A percentile compares a stretch with the other conserved stretches of the same genome.
phyloP scores from a whole-genome alignment of 2,797 vertebrate genomes.

The Amblyraja radiata region DNA sequence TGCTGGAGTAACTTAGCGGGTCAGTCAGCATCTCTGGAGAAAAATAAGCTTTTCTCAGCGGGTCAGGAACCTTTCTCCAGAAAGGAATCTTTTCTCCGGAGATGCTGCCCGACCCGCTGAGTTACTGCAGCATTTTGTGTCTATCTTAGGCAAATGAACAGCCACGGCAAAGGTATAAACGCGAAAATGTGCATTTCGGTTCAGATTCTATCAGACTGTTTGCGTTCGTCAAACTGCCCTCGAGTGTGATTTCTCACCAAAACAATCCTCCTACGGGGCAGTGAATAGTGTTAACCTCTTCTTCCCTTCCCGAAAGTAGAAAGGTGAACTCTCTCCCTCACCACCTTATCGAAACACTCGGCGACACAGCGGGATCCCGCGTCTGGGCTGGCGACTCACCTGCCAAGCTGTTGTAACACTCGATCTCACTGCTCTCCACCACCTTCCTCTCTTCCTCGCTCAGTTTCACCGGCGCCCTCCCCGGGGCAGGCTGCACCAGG shows the following conservation, averaged over 20 bases:
- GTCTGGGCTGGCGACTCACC: slow-evolving; percentile 53
- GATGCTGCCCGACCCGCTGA: too few relatives aligned
- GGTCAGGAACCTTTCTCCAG: too few relatives aligned
- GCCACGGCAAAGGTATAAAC: neutral
- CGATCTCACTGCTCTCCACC: slow-evolving; percentile 86
- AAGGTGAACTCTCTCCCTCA: too few relatives aligned
- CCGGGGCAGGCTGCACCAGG: neutral
- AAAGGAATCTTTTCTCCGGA: too few relatives aligned
- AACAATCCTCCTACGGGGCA: neutral
- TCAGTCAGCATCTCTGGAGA: too few relatives aligned
- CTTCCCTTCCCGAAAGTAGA: too few relatives aligned
- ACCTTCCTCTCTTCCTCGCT: slow-evolving; percentile 86
- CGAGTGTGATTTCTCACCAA: neutral
- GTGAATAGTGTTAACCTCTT: neutral
- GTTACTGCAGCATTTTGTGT: too few relatives aligned
- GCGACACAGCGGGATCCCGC: neutral
- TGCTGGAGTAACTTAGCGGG: too few relatives aligned
- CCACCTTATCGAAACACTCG: neutral
- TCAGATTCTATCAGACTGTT: neutral
- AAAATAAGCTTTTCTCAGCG: too few relatives aligned
- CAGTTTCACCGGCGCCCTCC: slow-evolving; percentile 49
- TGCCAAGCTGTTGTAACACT: slow-evolving; percentile 97
- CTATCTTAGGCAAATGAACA: too few relatives aligned
- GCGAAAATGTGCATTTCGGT: neutral
- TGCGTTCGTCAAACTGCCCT: too few relatives aligned